A percentile compares a stretch with the other conserved stretches of the same genome.
Evolutionary conservation across 2,113 vertebrate genomes (phyloP).

Genomic region (Gobius niger): DNA sequence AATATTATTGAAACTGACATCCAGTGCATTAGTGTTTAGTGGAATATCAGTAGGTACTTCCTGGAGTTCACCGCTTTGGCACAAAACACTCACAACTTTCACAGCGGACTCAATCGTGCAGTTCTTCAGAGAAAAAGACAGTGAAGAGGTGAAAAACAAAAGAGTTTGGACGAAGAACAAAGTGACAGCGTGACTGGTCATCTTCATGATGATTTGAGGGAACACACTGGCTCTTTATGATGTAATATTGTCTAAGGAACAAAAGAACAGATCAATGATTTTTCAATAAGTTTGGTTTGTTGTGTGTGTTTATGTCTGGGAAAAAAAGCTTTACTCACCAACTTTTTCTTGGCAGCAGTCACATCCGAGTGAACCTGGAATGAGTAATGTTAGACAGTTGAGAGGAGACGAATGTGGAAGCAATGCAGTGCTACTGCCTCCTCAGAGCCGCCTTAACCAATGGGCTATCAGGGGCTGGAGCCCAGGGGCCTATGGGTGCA

Average conservation of each 20-base stretch:
- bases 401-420: no score
- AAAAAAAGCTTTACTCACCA: no score
- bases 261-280: background rate
- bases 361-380: no score
- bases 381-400: no score
- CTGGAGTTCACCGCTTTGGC: background rate
- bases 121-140: constrained; percentile 12
- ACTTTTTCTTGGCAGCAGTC: no score
- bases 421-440: no score
- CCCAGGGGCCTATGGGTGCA: no score
- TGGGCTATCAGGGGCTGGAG: no score
- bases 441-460: no score
- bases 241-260: background rate
- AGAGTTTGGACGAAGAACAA: background rate
- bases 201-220: background rate
- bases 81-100: background rate
- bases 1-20: background rate
- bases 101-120: background rate
- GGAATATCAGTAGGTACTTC: constrained; percentile 17
- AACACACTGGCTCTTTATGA: no score
- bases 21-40: background rate
- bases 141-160: background rate
- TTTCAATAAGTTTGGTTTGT: no score
- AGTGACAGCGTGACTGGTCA: background rate
- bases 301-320: no score